Conservation (phyloP, 2,113 vertebrate species). For the Scolopax mira region DNA sequence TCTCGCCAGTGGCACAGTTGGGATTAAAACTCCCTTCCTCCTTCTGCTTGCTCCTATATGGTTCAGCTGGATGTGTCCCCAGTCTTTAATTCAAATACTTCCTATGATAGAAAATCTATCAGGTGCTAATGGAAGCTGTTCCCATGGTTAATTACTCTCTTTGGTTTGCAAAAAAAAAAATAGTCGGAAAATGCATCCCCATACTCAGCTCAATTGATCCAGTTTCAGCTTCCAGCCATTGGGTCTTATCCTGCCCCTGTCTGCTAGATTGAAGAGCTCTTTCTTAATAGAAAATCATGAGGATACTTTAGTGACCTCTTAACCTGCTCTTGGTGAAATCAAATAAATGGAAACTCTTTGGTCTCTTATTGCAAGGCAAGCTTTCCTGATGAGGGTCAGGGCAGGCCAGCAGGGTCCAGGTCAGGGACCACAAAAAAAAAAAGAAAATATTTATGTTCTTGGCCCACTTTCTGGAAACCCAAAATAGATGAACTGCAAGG, state of each 20-base stretch:
- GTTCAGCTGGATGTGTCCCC: neutral
- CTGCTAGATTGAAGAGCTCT: neutral
- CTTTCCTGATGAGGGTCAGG: neutral
- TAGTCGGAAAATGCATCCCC: neutral
- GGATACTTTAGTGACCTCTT: neutral
- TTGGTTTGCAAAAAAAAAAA: neutral
- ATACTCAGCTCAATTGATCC: conserved; percentile 29
- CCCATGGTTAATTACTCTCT: neutral
- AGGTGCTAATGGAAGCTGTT: conserved; percentile 39
- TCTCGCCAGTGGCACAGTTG: neutral
- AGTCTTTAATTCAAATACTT: neutral
- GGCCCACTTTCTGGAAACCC: conserved; percentile 32
- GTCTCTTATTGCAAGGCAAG: neutral
- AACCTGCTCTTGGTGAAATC: neutral
- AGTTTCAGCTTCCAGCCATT: neutral
- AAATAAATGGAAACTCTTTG: neutral
- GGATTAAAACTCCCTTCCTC: neutral
- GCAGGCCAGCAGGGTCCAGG: neutral
- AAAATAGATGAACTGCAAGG: conserved; percentile 18
- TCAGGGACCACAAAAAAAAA: conserved; percentile 3
- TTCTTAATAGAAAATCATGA: neutral
- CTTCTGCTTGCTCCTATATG: neutral
- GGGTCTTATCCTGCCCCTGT: neutral
- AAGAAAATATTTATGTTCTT: neutral
- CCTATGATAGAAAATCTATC: conserved; percentile 20